These are phyloP conservation scores for Ceratina calcarata DNA, from an alignment of 1,140 invertebrate genomes.

Conservation along the genomic window DNA sequence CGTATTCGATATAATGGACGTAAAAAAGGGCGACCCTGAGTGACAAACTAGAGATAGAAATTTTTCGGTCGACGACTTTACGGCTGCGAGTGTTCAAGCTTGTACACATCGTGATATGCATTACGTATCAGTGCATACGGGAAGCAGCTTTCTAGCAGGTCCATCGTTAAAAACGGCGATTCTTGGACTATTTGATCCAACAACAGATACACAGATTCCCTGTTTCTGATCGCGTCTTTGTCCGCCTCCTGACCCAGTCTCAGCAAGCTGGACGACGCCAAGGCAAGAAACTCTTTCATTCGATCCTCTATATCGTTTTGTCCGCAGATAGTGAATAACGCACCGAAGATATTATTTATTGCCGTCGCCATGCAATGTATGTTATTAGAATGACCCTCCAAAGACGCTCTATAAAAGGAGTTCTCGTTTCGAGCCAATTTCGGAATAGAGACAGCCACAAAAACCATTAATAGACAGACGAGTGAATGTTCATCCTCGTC, in stretches of 20 bases:
- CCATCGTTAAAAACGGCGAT: conserved; percentile 98
- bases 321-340: conserved; percentile 96
- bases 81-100: conserved; percentile 87
- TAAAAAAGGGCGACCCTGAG: conserved; percentile 60
- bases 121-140: conserved; percentile 98
- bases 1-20: conserved; percentile 41
- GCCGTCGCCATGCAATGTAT: conserved; percentile 98
- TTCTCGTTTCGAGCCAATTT: conserved; percentile 95
- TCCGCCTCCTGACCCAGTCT: conserved; percentile 97
- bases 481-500: conserved; percentile 96
- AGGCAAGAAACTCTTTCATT: conserved; percentile 98
- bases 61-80: conserved; percentile 68
- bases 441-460: conserved; percentile 98
- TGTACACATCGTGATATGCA: conserved; percentile 97
- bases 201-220: conserved; percentile 97
- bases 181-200: conserved; percentile 98
- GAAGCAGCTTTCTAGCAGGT: conserved; percentile 98
- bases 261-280: conserved; percentile 96
- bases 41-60: conserved; percentile 51
- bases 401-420: conserved; percentile 93
- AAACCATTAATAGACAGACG: conserved; percentile 98
- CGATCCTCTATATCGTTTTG: conserved; percentile 97
- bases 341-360: conserved; percentile 98
- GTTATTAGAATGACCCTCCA: conserved; percentile 98
- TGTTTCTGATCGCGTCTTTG: conserved; percentile 95